Evolutionary conservation across 2,888 invertebrate species (phyloP), one percentile per base, ranked within the genome.

Genomic region (Amblyteles armatorius): DNA sequence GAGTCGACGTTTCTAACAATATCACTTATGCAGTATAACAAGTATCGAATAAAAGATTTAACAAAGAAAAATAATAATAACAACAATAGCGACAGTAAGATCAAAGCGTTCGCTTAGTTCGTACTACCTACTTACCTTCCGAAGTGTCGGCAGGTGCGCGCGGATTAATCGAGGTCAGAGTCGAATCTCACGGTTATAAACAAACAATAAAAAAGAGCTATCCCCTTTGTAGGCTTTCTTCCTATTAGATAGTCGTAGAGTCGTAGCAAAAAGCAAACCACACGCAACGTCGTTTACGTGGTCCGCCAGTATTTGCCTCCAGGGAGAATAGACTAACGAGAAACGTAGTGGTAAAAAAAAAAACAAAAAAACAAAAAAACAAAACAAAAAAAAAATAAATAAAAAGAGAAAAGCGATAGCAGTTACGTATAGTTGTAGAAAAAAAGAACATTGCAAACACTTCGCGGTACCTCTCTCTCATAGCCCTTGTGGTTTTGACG

Each of bases 281-380:
- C 74, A 40, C 71, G 72, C 65, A 82, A 71, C 76, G 44, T 76
- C 69, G 84, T 85, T 76, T 74, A 16, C 84, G 80, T 67, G 73
- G 79, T 68, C 74, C 81, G 83, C 80, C 83, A 86, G 86, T 83
- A 83, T 86, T 86, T 69, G 85, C 81, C 79, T 79, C 50, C 81
- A 72, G 50, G 81, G 83, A 85, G 73, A 83, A 81, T 72, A 86
- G 85, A 83, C 81, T 79, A 83, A 69, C 72, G 78, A 63, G 65
- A 69, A 74, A 65, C 33, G 48, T 74, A 77, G 76, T 82, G 65
- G 57, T 73, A 67, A 71, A 78, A 52, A 68, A 71, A 78, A 69
- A 68, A 57, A 19, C 29, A 65, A 50, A 76, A 48, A 19, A 48
- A 65, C 33, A 76, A 3, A 60, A 26, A 1, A 26, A 65, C 65